A percentile compares a stretch with the other conserved stretches of the same genome.
These are phyloP conservation scores for Catharus minimus DNA, from an alignment of 2,113 vertebrate genomes.

Conservation along the genomic window DNA sequence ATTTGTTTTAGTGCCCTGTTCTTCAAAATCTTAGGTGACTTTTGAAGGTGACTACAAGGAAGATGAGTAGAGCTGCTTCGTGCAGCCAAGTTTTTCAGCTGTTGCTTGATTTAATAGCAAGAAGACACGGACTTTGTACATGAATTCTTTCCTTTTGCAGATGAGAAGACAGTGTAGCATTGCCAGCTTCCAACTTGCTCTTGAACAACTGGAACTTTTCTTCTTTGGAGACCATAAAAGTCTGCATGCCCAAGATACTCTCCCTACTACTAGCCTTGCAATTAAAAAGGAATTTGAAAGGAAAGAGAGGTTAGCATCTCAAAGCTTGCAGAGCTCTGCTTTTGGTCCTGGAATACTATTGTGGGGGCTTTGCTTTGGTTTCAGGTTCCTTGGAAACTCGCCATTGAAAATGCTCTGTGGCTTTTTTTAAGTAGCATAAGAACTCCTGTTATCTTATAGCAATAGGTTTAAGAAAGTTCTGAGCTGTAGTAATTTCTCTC, in stretches of 20 bases:
- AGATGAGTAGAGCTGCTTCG: slow-evolving; percentile 4
- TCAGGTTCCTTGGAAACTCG: background rate
- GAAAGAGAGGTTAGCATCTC: background rate
- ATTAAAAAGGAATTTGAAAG: slow-evolving; percentile 29
- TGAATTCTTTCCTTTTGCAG: background rate
- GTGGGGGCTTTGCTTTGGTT: background rate
- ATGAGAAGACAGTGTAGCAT: background rate
- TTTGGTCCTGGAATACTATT: background rate
- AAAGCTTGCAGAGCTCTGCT: background rate
- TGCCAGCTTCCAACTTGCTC: background rate
- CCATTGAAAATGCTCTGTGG: background rate
- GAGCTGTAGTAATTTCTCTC: background rate
- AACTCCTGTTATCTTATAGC: background rate
- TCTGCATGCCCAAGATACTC: background rate
- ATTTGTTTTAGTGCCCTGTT: slow-evolving; percentile 43
- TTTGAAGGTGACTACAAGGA: slow-evolving; percentile 54
- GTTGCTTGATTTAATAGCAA: slow-evolving; percentile 21
- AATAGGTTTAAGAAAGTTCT: background rate
- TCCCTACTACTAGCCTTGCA: background rate
- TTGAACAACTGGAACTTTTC: background rate
- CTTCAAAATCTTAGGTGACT: slow-evolving; percentile 40
- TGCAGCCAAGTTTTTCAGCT: background rate
- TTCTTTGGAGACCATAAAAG: background rate
- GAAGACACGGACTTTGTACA: background rate
- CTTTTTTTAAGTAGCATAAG: background rate